Evolutionary conservation across 2,113 vertebrate species (phyloP).

Genomic region (Etia nguti): DNA sequence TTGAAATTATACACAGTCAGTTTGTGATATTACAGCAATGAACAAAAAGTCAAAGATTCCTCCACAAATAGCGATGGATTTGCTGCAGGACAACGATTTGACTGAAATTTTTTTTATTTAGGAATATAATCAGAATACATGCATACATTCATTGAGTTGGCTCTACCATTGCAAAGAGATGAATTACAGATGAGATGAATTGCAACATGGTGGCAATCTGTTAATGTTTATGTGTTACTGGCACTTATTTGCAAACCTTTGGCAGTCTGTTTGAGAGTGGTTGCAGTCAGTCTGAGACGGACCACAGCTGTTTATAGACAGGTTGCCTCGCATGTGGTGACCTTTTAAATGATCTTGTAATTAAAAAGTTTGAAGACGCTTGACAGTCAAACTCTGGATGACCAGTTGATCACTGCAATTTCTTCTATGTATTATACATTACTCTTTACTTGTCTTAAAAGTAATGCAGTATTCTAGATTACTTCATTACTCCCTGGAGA

Average conservation of each 20-base stretch:
- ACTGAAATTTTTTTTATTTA: not conserved
- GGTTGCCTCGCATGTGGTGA: accelerated
- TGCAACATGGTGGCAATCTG: not conserved
- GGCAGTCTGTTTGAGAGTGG: not conserved
- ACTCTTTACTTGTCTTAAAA: not conserved
- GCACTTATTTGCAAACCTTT: not conserved
- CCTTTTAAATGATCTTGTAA: not conserved
- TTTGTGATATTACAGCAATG: not conserved
- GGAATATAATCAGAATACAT: not conserved
- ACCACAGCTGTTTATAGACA: not conserved
- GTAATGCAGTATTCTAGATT: not conserved
- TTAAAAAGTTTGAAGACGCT: not conserved
- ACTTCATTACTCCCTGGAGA: not conserved
- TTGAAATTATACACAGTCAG: not conserved
- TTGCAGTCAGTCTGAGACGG: not conserved
- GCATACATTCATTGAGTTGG: not conserved
- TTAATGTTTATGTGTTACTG: not conserved
- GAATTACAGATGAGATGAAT: not conserved
- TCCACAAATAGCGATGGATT: not conserved
- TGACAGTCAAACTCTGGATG: not conserved
- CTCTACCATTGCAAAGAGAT: not conserved
- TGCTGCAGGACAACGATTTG: not conserved
- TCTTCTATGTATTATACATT: not conserved
- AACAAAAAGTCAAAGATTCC: not conserved
- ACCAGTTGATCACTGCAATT: not conserved